A percentile compares a stretch with the other conserved stretches of the same genome.
These are phyloP conservation scores for Glaucomys volans DNA, from an alignment of 2,113 vertebrate genomes.

Conservation along the genomic window DNA sequence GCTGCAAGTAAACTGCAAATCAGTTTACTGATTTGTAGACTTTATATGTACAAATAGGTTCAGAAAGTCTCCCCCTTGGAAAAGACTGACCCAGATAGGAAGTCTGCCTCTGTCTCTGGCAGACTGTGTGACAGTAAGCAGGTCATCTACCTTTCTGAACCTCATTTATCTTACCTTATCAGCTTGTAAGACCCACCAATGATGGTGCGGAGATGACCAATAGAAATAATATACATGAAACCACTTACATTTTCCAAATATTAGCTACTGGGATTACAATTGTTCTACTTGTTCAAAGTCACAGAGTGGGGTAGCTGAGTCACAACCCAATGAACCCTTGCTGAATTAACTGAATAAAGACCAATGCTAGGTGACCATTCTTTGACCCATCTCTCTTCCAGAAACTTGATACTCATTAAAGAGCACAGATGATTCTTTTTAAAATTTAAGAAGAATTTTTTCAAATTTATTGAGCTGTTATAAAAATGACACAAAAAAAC, in stretches of 20 bases:
- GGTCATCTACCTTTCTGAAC: not conserved
- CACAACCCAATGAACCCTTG: not conserved
- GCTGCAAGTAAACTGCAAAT: constrained; percentile 18
- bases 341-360: not conserved
- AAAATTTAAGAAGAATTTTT: not conserved
- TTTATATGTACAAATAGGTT: constrained; percentile 3
- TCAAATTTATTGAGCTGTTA: constrained; percentile 34
- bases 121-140: not conserved
- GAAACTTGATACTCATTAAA: not conserved
- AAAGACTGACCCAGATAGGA: not conserved
- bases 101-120: constrained; percentile 6
- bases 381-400: not conserved
- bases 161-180: not conserved
- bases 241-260: not conserved
- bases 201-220: not conserved
- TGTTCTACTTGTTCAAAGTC: not conserved
- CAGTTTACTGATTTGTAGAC: not conserved
- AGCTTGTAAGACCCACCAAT: not conserved
- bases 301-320: not conserved
- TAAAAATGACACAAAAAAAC: not conserved
- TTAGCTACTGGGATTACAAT: not conserved
- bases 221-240: not conserved
- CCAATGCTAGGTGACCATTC: not conserved
- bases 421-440: not conserved
- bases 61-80: constrained; percentile 7